These are phyloP conservation scores for Atherinomorus stipes DNA, from an alignment of 2,113 vertebrate species.

Conservation along the genomic window DNA sequence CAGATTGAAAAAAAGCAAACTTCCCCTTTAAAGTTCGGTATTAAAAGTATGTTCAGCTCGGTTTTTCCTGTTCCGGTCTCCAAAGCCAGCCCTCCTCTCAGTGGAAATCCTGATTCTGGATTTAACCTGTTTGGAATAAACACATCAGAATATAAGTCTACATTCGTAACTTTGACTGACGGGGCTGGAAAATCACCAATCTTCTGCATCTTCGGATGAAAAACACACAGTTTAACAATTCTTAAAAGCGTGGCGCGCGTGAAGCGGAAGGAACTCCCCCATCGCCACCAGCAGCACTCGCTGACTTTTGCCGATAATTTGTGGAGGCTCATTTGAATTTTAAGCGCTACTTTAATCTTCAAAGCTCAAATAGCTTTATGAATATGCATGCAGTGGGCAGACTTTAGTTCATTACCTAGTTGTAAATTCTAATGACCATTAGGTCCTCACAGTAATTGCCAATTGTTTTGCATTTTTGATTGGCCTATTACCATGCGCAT, in stretches of 20 bases:
- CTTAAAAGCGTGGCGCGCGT: slow-evolving; percentile 35
- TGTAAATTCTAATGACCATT: slow-evolving; percentile 99
- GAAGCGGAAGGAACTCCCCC: slow-evolving; percentile 82
- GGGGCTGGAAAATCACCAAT: background rate
- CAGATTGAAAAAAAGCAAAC: too few species aligned
- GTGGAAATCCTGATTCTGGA: too few species aligned
- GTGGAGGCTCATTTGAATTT: slow-evolving; percentile 99
- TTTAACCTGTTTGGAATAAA: background rate
- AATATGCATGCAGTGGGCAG: slow-evolving; percentile 99
- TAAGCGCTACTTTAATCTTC: slow-evolving; percentile 99
- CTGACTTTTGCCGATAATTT: slow-evolving; percentile 99
- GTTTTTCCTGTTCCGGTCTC: too few species aligned
- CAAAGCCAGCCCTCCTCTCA: too few species aligned
- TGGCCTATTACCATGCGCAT: slow-evolving; percentile 99
- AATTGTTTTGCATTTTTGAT: slow-evolving; percentile 99
- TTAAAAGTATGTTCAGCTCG: too few species aligned
- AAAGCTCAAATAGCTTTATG: slow-evolving; percentile 99
- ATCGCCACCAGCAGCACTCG: slow-evolving; percentile 83
- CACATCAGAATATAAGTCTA: background rate
- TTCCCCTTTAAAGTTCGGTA: too few species aligned
- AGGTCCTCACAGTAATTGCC: slow-evolving; percentile 99
- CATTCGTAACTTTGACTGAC: background rate
- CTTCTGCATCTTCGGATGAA: background rate
- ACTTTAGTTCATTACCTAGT: slow-evolving; percentile 99
- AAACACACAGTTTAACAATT: slow-evolving; percentile 30